Evolutionary conservation across 2,888 invertebrate genomes (phyloP), one percentile per base, ranked within the genome.

Genomic region (Xiphydria camelus): DNA sequence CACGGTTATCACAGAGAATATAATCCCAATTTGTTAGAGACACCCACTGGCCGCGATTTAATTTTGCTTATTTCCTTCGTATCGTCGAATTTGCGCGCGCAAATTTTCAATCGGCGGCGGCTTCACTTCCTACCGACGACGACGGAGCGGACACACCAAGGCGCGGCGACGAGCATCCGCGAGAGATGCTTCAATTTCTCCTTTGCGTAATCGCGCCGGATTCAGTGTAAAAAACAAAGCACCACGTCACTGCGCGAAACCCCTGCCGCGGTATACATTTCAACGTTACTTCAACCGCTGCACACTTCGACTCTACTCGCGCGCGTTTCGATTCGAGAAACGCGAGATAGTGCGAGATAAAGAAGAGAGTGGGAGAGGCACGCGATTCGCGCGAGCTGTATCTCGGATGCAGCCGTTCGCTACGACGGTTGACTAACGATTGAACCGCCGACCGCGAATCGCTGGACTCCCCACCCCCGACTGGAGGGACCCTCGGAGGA

Each of bases 371-470:
- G 45, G 42, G 10, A 36, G 33, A 33, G 57, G 55, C 60, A 59
- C 68, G 63, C 64, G 66, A 19, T 48, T 49, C 49, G 41, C 51
- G 49, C 47, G 52, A 48, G 44, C 48, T 37, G 22, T 41, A 45
- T 41, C 38, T 51, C 57, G 53, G 62, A 45, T 56, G 48, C 61
- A 47, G 61, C 64, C 61, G 57, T 53, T 57, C 61, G 49, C 55
- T 49, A 55, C 63, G 60, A 66, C 61, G 57, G 59, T 60, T 59
- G 53, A 61, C 61, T 59, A 59, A 64, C 65, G 62, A 70, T 67
- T 70, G 68, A 63, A 59, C 59, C 58, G 57, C 49, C 39, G 48
- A 41, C 49, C 20, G 38, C 32, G 34, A 32, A 37, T 36, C 34
- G 17, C 33, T 45, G 25, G 35, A 21, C 21, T 35, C 49, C 51